A percentile compares a stretch with the other conserved stretches of the same genome.
These are phyloP conservation scores for Rhynchotus rufescens DNA, from an alignment of 2,797 vertebrate species.

Conservation along the genomic window DNA sequence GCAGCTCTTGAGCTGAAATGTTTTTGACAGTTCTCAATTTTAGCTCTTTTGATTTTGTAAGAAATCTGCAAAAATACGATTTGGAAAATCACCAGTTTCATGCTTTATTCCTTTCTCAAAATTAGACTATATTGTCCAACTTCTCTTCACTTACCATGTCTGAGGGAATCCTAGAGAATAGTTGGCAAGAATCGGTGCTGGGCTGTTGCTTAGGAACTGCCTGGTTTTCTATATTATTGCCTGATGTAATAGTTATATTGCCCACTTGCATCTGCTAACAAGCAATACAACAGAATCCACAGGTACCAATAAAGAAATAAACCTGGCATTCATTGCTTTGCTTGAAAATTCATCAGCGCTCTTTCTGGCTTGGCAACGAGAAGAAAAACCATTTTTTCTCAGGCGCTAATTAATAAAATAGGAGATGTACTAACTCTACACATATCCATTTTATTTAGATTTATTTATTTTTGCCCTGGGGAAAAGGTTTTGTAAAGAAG, in stretches of 20 bases:
- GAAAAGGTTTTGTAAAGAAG: conserved; percentile 52
- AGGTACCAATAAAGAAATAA: conserved; percentile 76
- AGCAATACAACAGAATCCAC: conserved; percentile 75
- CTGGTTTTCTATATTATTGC: conserved; percentile 67
- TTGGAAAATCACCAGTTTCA: conserved; percentile 76
- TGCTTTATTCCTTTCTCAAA: conserved; percentile 71
- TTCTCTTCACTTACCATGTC: conserved; percentile 72
- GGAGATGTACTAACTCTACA: not conserved
- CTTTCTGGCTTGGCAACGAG: conserved; percentile 22
- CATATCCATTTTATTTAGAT: conserved; percentile 44
- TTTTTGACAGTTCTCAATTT: conserved; percentile 77
- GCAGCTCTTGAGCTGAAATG: conserved; percentile 69
- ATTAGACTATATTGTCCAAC: conserved; percentile 75
- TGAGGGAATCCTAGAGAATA: conserved; percentile 72
- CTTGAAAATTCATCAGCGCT: conserved; percentile 60
- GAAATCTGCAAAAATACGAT: conserved; percentile 73
- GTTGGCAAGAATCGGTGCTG: conserved; percentile 59
- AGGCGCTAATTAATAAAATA: conserved; percentile 71
- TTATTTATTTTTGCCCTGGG: conserved; percentile 65
- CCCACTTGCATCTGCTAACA: conserved; percentile 76
- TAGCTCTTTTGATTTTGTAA: conserved; percentile 76
- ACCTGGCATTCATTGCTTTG: conserved; percentile 60
- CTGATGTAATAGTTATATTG: conserved; percentile 78
- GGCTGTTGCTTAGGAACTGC: conserved; percentile 76
- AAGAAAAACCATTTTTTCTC: conserved; percentile 45